These are phyloP conservation scores for Xestia rhomboidea DNA, from an alignment of 2,888 invertebrate species.

Conservation along the genomic window DNA sequence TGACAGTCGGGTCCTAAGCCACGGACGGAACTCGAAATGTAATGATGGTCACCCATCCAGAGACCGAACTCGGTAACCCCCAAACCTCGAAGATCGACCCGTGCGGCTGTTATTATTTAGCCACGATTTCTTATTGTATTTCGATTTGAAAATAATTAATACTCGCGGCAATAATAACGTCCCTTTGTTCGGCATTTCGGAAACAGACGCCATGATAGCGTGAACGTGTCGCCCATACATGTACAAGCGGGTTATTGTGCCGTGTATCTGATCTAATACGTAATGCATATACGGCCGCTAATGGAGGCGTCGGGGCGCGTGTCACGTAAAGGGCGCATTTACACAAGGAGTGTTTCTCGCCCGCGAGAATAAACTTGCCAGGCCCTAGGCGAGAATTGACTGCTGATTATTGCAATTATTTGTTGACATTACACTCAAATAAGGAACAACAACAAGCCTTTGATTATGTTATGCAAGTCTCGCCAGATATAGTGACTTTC, in stretches of 20 bases:
- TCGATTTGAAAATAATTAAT: conserved; percentile 10
- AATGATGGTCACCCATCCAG: too few species aligned
- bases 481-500: neutral
- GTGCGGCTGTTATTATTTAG: too few species aligned
- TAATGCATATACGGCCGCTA: conserved; percentile 51
- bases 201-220: conserved; percentile 37
- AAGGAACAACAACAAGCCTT: neutral
- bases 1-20: too few species aligned
- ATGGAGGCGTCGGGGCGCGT: conserved; percentile 27
- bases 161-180: neutral
- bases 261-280: conserved; percentile 54
- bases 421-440: neutral
- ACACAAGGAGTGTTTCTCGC: conserved; percentile 9
- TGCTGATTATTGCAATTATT: neutral
- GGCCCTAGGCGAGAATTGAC: neutral
- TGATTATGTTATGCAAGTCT: neutral
- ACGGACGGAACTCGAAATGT: too few species aligned
- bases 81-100: too few species aligned
- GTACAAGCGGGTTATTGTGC: conserved; percentile 20
- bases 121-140: neutral
- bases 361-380: neutral
- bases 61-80: too few species aligned
- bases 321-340: conserved; percentile 36
- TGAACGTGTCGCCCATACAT: conserved; percentile 44
- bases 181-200: conserved; percentile 26